Evolutionary conservation across 2,888 invertebrate species (phyloP).

Genomic region (Acanthoscelides obtectus): DNA sequence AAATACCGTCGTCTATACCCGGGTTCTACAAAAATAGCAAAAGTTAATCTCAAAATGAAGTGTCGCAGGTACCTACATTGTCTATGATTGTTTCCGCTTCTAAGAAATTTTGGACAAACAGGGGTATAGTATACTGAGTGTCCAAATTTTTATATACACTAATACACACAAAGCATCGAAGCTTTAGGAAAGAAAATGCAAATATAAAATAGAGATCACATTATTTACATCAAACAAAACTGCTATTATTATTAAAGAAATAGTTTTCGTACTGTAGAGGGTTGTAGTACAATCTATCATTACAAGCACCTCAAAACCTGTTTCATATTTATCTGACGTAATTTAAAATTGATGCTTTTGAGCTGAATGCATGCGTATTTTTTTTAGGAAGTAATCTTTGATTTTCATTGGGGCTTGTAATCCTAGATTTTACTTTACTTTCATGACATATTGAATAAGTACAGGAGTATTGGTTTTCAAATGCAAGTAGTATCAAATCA

Average conservation of each 20-base stretch:
- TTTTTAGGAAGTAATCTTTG: too few relatives aligned
- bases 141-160: constrained; percentile 11
- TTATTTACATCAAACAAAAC: constrained; percentile 10
- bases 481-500: too few relatives aligned
- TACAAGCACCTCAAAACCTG: too few relatives aligned
- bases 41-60: constrained; percentile 18
- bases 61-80: constrained; percentile 26
- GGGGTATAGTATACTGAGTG: constrained; percentile 1
- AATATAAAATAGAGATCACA: constrained; percentile 32
- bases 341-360: too few relatives aligned
- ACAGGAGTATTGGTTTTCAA: too few relatives aligned
- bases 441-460: too few relatives aligned
- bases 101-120: not conserved
- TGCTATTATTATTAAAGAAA: not conserved
- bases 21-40: constrained; percentile 20
- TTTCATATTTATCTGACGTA: too few relatives aligned
- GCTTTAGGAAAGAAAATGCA: constrained; percentile 17
- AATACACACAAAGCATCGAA: constrained; percentile 20
- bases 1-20: not conserved
- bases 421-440: too few relatives aligned
- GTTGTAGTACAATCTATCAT: too few relatives aligned
- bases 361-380: too few relatives aligned
- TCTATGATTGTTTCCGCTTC: constrained; percentile 18
- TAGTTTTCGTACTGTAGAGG: too few relatives aligned
- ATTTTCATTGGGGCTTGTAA: too few relatives aligned